Conservation (phyloP, 1,140 invertebrate species). For the Cylas formicarius region DNA sequence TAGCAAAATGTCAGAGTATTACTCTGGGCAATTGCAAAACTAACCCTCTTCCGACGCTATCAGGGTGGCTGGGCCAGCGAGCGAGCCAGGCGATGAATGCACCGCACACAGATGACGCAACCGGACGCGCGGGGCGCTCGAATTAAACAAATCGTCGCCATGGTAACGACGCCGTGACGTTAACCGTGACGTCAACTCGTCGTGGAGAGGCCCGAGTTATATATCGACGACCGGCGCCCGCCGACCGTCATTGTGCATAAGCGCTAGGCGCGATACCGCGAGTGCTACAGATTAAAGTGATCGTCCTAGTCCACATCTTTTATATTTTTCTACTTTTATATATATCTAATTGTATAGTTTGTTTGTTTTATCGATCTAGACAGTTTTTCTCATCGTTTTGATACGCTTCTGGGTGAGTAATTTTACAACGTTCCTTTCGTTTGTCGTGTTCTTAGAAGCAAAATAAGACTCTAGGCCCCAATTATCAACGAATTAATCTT, state of each 20-base stretch:
- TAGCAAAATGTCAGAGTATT: no score
- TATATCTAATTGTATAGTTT: constrained; percentile 41
- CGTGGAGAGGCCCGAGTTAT: constrained; percentile 33
- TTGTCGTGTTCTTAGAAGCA: no score
- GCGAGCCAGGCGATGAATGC: no score
- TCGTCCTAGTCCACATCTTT: constrained; percentile 40
- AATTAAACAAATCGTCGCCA: constrained; percentile 40
- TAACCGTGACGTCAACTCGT: constrained; percentile 32
- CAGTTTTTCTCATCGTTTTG: constrained; percentile 31
- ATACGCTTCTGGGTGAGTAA: constrained; percentile 38
- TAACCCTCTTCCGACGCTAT: constrained; percentile 10
- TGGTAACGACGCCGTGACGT: constrained; percentile 37
- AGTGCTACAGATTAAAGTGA: constrained; percentile 35
- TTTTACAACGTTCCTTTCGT: no score
- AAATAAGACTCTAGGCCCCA: no score
- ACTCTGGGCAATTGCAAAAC: constrained; percentile 5
- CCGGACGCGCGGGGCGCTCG: constrained; percentile 21
- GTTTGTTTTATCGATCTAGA: constrained; percentile 34
- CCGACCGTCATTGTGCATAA: constrained; percentile 35
- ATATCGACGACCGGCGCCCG: constrained; percentile 37
- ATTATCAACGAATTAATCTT: no score
- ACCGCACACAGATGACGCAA: constrained; percentile 35
- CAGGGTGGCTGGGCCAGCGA: constrained; percentile 7
- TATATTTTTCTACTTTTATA: constrained; percentile 43
- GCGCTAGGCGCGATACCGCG: constrained; percentile 36